Conservation (phyloP, 2,113 vertebrate species). For the Natator depressus region DNA sequence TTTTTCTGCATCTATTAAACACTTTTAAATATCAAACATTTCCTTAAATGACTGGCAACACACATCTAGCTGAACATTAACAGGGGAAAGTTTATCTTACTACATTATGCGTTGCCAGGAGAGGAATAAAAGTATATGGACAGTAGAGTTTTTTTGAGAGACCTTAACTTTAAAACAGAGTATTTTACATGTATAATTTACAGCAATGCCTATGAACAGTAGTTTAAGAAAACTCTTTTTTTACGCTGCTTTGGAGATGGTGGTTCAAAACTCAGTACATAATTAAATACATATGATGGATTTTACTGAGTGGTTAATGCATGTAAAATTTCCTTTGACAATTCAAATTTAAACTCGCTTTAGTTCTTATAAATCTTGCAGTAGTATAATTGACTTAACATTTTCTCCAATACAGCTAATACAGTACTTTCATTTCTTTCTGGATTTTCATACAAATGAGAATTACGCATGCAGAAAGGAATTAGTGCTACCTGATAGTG, state of each 20-base stretch:
- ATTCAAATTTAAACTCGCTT: constrained; percentile 84
- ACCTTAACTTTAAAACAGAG: neutral
- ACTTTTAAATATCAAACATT: neutral
- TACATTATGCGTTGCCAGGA: neutral
- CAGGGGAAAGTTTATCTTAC: neutral
- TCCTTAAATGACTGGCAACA: neutral
- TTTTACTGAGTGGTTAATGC: constrained; percentile 78
- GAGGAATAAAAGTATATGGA: constrained; percentile 2
- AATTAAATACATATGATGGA: constrained; percentile 83
- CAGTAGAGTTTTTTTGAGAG: neutral
- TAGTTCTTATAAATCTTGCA: constrained; percentile 84
- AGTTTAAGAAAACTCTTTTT: constrained; percentile 32
- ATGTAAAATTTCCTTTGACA: constrained; percentile 82
- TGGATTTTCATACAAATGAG: constrained; percentile 75
- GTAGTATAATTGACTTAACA: constrained; percentile 80
- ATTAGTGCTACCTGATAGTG: constrained; percentile 65
- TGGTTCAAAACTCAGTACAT: constrained; percentile 74
- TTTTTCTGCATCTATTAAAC: neutral
- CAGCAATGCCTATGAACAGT: constrained; percentile 22
- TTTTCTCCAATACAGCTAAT: constrained; percentile 75
- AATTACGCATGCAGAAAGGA: constrained; percentile 52
- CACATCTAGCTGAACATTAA: neutral
- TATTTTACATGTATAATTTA: constrained; percentile 14
- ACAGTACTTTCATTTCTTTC: constrained; percentile 75
- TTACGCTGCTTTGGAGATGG: constrained; percentile 52